Evolutionary conservation across 2,113 vertebrate genomes (phyloP), one percentile per base, ranked within the genome.

Genomic region (Chlorodrepanis virens): DNA sequence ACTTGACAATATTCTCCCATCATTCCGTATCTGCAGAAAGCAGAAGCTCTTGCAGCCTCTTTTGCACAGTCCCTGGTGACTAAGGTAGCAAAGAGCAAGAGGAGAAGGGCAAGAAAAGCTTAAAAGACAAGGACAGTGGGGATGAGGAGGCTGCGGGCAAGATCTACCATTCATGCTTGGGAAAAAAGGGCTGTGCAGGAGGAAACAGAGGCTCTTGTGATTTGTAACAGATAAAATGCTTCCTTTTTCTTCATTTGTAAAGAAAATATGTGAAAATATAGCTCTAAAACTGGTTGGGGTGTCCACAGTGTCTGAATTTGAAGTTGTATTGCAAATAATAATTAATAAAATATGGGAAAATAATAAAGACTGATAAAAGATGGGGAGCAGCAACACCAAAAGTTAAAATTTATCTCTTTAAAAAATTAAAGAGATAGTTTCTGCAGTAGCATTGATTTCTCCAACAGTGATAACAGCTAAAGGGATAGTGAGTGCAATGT

Each of bases 331-430:
- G 16, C 6, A 57, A 91, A 52, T 7, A 33, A 68, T 28, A 76
- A 65, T 60, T 28, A 71, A 71, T 31, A 74, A 93, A 82, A 67
- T 25, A 47, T 21, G 18, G 33, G 17, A 91, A 93, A 59, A 22
- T 67, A 84, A 82, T 60, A 54, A 80, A 88, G 47, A n/a, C 29
- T 69, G 63, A 79, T 59, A 91, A 93, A 94, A 94, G 61, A 79
- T 44, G 18, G 24, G 14, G 10, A 80, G 31, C 25, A 67, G 27
- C 12, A 80, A 69, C 37, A 37, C 27, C n/a, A 50, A 91, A 88
- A 93, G 87, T 83, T 2, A 91, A 95, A 89, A 88, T 65, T 59
- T 19, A 39, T 60, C 35, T 61, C 59, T 39, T 28, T 39, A 39
- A 61, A 60, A 60, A 60, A 39, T 28, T 60, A 39, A 60, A 90